These are phyloP conservation scores for Colossoma macropomum DNA, from an alignment of 2,113 vertebrate genomes.

Conservation along the genomic window DNA sequence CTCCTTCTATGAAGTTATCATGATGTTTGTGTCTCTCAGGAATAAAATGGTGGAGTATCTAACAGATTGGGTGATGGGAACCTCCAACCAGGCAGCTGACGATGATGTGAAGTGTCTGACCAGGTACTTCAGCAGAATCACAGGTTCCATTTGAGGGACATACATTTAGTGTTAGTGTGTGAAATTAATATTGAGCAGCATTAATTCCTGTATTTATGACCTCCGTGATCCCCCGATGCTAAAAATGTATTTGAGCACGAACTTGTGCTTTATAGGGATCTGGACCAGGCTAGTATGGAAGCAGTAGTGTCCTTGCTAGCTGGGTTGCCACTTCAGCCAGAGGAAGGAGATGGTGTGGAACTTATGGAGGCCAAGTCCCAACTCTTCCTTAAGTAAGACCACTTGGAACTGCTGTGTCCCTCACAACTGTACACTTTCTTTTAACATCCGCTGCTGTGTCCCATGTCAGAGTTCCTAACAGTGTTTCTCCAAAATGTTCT, in stretches of 20 bases:
- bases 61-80: constrained; percentile 99
- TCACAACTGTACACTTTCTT: neutral
- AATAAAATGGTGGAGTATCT: constrained; percentile 99
- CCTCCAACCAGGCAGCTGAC: constrained; percentile 95
- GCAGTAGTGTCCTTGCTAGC: constrained; percentile 95
- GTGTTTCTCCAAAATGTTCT: too few relatives aligned
- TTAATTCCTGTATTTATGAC: neutral
- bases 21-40: constrained; percentile 67
- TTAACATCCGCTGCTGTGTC: too few relatives aligned
- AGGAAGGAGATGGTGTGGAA: constrained; percentile 96
- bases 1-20: neutral
- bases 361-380: constrained; percentile 98
- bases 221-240: neutral
- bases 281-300: constrained; percentile 99
- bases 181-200: neutral
- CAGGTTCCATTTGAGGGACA: neutral
- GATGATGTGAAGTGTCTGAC: constrained; percentile 97
- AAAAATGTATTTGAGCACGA: neutral
- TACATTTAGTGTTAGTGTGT: neutral
- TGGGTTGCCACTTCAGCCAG: constrained; percentile 92
- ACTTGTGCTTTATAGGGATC: constrained; percentile 77
- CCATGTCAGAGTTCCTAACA: too few relatives aligned
- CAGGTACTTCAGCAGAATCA: constrained; percentile 75
- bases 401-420: neutral
- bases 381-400: constrained; percentile 93